phyloP scores from a whole-genome alignment of 2,888 invertebrate genomes.

The Netelia fuscicornis region DNA sequence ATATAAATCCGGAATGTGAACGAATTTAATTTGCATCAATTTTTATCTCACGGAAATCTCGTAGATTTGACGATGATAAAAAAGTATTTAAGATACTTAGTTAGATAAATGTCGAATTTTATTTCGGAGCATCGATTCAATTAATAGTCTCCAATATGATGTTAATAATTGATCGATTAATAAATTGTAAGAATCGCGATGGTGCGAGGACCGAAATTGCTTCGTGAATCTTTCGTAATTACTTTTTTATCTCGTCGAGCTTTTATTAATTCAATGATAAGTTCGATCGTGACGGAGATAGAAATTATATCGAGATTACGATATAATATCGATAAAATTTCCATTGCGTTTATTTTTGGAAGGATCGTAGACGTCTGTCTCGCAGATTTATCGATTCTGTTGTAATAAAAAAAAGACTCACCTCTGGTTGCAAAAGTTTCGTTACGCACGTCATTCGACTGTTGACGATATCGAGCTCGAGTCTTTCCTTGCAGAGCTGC shows the following conservation, averaged over 20 bases:
- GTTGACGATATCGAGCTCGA: conserved; percentile 81
- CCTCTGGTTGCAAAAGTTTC: conserved; percentile 79
- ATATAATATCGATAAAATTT: too few relatives aligned
- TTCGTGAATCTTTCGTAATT: too few relatives aligned
- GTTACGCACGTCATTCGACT: conserved; percentile 80
- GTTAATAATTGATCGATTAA: neutral
- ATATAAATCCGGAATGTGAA: neutral
- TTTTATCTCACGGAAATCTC: neutral
- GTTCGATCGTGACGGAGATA: too few relatives aligned
- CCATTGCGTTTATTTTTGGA: too few relatives aligned
- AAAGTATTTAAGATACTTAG: neutral
- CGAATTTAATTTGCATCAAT: neutral
- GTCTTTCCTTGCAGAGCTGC: conserved; percentile 80
- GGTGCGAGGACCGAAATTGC: neutral
- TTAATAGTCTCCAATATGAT: neutral
- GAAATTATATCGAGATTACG: too few relatives aligned
- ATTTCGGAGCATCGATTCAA: neutral
- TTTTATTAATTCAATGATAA: neutral
- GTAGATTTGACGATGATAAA: neutral
- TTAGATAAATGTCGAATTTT: neutral
- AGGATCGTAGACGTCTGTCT: neutral
- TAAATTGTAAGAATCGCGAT: neutral
- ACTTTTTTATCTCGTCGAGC: neutral
- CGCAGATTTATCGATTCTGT: neutral
- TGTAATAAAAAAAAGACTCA: conserved; percentile 54